A percentile compares a stretch with the other conserved stretches of the same genome.
Evolutionary conservation across 2,888 invertebrate species (phyloP).

Genomic region (Ferdinandea cuprea): DNA sequence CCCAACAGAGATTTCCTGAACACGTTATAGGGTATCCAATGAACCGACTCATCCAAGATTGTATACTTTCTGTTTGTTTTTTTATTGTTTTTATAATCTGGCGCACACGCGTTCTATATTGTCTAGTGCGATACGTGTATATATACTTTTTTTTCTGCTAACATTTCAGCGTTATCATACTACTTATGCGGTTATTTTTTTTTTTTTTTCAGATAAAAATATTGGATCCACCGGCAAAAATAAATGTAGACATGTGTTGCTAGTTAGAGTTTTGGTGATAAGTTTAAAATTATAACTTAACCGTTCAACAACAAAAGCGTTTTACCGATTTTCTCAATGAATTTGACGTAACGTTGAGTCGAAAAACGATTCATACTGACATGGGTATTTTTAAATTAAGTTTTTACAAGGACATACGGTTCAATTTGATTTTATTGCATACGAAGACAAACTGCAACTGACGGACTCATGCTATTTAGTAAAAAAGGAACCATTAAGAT

Average conservation of each 20-base stretch:
- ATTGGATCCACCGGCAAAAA: neutral
- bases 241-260: conserved; percentile 37
- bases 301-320: neutral
- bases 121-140: neutral
- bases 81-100: conserved; percentile 23
- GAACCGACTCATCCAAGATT: neutral
- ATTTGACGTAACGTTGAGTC: neutral
- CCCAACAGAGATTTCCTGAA: too few species aligned
- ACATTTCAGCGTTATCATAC: conserved; percentile 32
- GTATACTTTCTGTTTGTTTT: conserved; percentile 5
- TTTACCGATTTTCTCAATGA: conserved; percentile 7
- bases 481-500: too few species aligned
- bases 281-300: conserved; percentile 23
- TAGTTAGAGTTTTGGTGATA: conserved; percentile 21
- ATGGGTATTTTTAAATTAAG: neutral
- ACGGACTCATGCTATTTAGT: too few species aligned
- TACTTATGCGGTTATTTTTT: conserved; percentile 26
- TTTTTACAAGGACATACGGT: too few species aligned
- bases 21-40: neutral
- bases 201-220: conserved; percentile 12
- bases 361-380: neutral
- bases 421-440: too few species aligned
- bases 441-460: too few species aligned
- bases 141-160: neutral
- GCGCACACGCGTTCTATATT: conserved; percentile 37